A percentile compares a stretch with the other conserved stretches of the same genome.
Evolutionary conservation across 2,888 invertebrate genomes (phyloP).

Genomic region (Orthonychiurus folsomi): DNA sequence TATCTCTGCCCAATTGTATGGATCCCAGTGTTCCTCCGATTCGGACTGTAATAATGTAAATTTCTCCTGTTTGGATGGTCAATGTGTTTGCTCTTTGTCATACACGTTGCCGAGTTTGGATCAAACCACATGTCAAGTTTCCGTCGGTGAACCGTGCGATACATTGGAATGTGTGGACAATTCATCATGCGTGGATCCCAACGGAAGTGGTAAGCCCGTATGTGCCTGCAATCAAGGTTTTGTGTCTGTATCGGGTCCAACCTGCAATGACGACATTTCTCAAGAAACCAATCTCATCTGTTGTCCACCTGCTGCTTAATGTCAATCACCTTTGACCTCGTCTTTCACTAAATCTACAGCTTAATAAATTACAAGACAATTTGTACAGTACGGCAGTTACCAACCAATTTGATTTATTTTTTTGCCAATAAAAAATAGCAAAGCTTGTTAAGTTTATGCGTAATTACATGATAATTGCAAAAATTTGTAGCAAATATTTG

Average conservation of each 20-base stretch:
- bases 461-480: too few relatives aligned
- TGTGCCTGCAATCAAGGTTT: neutral
- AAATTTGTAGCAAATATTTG: too few relatives aligned
- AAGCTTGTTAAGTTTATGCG: too few relatives aligned
- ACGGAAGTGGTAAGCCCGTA: neutral
- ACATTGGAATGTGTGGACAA: conserved; percentile 6
- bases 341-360: neutral
- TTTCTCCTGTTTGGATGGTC: conserved; percentile 4
- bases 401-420: too few relatives aligned
- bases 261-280: conserved; percentile 8
- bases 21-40: conserved; percentile 4
- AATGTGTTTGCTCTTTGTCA: conserved; percentile 9
- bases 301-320: neutral
- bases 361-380: too few relatives aligned
- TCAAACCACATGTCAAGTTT: conserved; percentile 2
- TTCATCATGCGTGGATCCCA: conserved; percentile 5
- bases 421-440: too few relatives aligned
- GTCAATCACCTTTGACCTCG: neutral
- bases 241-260: neutral
- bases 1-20: neutral
- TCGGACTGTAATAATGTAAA: conserved; percentile 9
- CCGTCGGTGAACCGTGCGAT: conserved; percentile 4
- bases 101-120: conserved; percentile 9
- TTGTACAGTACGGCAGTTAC: too few relatives aligned
- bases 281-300: neutral